Base-by-base conservation (phyloP, 1,140 invertebrate species). In the Brachionus asplanchnoidis region DNA sequence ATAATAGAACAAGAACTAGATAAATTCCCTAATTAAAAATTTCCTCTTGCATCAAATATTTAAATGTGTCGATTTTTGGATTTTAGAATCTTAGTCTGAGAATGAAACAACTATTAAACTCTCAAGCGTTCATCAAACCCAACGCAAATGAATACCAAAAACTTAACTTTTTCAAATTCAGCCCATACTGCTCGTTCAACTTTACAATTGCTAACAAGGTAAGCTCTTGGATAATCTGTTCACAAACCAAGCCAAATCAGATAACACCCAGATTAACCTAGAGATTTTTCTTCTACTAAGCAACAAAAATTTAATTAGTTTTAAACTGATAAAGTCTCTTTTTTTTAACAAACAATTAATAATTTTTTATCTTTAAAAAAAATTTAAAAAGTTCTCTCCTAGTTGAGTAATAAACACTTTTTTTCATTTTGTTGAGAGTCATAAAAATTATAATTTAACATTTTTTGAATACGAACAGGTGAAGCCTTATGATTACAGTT, bases 391-490 rank as follows among this genome's bases (percentile, higher is more conserved):
- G 17, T 60, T 60, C 53, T 60, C 53, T 60, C 17, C n/a, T 60
- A 20, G 53, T 60, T 60, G 20, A 60, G 53, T 60, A 60, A 60
- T 60, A 60, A 60, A 60, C 32, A 36, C 32, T 36, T 36, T 36
- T 56, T 20, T 60, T 60, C n/a, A 20, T 17, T 60, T 60, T 20
- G 53, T 60, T 60, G 20, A 60, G 20, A 60, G 53, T 68, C 66
- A 68, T 68, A 68, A 68, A 68, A 68, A 32, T 68, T 9, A 68
- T 68, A 68, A 68, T 68, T 68, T 68, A 68, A 68, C 66, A 68
- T 68, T 68, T 68, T 68, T 68, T 68, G 32, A 68, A 68, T 68
- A 40, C 32, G 66, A 68, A 68, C 66, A 68, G 66, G 66, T 68
- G 66, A 68, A 40, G 9, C 66, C 32, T 40, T 40, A 68, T 32